These are phyloP conservation scores for Ariopsis seemanni DNA, from an alignment of 2,113 vertebrate species.

Conservation along the genomic window DNA sequence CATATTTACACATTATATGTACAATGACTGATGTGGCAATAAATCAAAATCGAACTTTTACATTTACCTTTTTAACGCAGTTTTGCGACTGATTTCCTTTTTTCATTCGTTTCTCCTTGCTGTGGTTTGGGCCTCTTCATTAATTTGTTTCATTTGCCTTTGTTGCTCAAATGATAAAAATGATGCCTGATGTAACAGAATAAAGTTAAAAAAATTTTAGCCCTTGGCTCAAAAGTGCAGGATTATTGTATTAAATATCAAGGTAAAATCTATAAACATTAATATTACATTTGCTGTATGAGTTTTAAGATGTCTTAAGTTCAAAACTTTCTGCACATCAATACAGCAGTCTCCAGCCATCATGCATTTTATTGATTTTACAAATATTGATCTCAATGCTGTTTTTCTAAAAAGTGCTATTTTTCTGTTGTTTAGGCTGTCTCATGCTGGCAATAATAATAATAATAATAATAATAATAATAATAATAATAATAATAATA, in stretches of 20 bases:
- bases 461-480: not conserved
- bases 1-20: not conserved
- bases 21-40: too few relatives aligned
- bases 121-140: not conserved
- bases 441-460: not conserved
- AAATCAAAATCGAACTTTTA: not conserved
- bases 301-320: not conserved
- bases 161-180: not conserved
- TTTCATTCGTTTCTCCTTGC: not conserved
- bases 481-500: not conserved
- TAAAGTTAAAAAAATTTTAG: not conserved
- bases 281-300: slow-evolving; percentile 3
- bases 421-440: not conserved
- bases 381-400: not conserved
- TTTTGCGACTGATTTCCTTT: not conserved
- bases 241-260: not conserved
- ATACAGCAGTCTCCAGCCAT: not conserved
- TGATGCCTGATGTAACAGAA: not conserved
- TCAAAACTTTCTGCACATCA: not conserved
- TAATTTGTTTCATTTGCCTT: not conserved
- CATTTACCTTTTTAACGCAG: not conserved
- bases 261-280: slow-evolving; percentile 9
- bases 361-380: not conserved
- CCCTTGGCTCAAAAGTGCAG: not conserved
- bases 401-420: not conserved